Conservation (phyloP, 2,113 vertebrate species). For the Bucco capensis region DNA sequence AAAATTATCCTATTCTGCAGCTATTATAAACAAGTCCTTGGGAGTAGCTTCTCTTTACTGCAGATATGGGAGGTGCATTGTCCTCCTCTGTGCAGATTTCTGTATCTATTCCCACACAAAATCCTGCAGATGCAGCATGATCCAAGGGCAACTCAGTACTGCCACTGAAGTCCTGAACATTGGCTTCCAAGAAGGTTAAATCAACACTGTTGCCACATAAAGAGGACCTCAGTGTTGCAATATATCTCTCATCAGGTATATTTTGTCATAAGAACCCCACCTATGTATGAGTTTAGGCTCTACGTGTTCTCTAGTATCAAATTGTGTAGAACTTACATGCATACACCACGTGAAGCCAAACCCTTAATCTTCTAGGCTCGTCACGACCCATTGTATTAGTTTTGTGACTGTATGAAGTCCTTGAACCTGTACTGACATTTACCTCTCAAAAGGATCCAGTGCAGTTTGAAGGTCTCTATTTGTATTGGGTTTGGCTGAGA, state of each 20-base stretch:
- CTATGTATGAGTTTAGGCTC: not conserved
- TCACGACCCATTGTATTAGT: not conserved
- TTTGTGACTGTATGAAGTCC: not conserved
- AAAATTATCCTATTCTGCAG: not conserved
- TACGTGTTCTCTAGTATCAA: not conserved
- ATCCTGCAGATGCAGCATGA: not conserved
- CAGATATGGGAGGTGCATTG: rapidly evolving
- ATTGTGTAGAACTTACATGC: too few relatives aligned
- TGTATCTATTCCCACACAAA: not conserved
- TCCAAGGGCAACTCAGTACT: not conserved
- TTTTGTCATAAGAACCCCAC: not conserved
- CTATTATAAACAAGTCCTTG: not conserved
- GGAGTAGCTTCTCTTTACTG: not conserved
- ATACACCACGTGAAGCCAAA: not conserved
- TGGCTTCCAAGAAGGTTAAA: not conserved
- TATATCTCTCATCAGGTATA: not conserved
- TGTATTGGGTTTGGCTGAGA: too few relatives aligned
- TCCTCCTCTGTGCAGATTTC: not conserved
- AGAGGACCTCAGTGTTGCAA: not conserved
- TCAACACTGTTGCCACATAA: not conserved
- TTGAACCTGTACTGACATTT: not conserved
- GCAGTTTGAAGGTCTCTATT: not conserved
- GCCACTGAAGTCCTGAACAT: not conserved
- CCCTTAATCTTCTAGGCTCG: not conserved
- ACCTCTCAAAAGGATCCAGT: not conserved